Base-by-base conservation (phyloP, 2,113 vertebrate genomes). In the Bos javanicus region DNA sequence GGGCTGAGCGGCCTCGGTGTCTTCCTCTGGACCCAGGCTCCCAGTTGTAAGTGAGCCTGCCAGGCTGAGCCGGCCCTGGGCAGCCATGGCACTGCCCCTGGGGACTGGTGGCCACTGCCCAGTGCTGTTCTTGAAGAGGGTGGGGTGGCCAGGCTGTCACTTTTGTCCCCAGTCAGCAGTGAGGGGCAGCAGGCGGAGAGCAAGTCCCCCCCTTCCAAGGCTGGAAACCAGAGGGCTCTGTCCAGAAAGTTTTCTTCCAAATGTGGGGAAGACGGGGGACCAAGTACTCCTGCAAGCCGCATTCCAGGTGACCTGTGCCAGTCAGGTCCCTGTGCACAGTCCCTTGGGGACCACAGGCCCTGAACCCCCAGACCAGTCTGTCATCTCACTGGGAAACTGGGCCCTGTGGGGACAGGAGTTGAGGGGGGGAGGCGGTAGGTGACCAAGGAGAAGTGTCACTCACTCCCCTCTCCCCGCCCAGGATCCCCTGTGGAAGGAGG, bases 381-480 rank as follows among this genome's bases (percentile, higher is more conserved):
- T 36, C 36, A 1, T 10, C 50, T 30, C 60, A 4, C 39, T 26
- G 21, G 88, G 78, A 43, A 0, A 1, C 13, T 25, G 54, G 71
- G 50, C 26, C 36, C 19, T 87, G 30, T 2, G 43, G 60, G 16
- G 64, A 25, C n/a, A 14, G 43, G 33, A 21, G n/a, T 16, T 17
- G 6, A 21, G 81, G 50, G 17, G 16, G 62, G 67, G 10, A 11
- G 10, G 67, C 0, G 1, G 33, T 3, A 33, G 80, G 74, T 9
- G 48, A 17, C 86, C 2, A 0, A 62, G 25, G 7, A 84, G 25
- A 16, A 25, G 17, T 2, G 4, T 17, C 12, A 2, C 4, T 0
- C 0, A 0, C 19, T 7, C 4, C n/a, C 6, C 48, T 15, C 4
- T 10, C 56, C 11, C 48, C 5, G 1, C 4, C 16, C 13, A 1